phyloP scores from a whole-genome alignment of 1,140 invertebrate species.

The Drosophila punjabiensis region DNA sequence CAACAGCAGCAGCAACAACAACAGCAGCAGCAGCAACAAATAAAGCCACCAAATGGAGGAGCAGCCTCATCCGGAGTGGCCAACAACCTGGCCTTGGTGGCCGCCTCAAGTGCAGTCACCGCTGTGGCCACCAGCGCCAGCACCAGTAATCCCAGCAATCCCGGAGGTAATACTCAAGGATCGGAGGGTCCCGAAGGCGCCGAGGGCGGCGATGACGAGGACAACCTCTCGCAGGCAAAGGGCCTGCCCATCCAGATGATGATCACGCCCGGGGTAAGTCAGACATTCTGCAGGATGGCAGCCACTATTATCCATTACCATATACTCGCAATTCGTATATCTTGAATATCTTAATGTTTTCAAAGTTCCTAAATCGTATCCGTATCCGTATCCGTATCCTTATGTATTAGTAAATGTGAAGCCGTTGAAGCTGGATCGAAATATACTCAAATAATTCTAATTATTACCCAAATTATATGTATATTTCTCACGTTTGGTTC shows the following conservation, averaged over 20 bases:
- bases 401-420: conserved; percentile 80
- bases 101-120: conserved; percentile 63
- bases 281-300: conserved; percentile 16
- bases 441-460: conserved; percentile 67
- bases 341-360: conserved; percentile 82
- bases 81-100: conserved; percentile 68
- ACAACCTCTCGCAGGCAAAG: conserved; percentile 61
- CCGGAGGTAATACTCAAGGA: conserved; percentile 22
- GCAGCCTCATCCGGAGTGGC: conserved; percentile 34
- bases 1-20: conserved; percentile 43
- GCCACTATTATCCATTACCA: conserved; percentile 27
- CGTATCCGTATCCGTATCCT: conserved; percentile 44
- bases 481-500: conserved; percentile 46
- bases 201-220: conserved; percentile 41
- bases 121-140: conserved; percentile 66
- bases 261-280: conserved; percentile 85
- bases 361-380: conserved; percentile 76
- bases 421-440: conserved; percentile 74
- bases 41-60: conserved; percentile 25
- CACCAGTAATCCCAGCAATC: conserved; percentile 20
- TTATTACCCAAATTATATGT: conserved; percentile 27
- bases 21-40: conserved; percentile 22
- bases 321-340: conserved; percentile 63
- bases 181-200: conserved; percentile 34
- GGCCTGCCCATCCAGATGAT: conserved; percentile 84